A percentile compares a stretch with the other conserved stretches of the same genome.
Evolutionary conservation across 2,797 vertebrate species (phyloP).

Genomic region (Meda fulgida): DNA sequence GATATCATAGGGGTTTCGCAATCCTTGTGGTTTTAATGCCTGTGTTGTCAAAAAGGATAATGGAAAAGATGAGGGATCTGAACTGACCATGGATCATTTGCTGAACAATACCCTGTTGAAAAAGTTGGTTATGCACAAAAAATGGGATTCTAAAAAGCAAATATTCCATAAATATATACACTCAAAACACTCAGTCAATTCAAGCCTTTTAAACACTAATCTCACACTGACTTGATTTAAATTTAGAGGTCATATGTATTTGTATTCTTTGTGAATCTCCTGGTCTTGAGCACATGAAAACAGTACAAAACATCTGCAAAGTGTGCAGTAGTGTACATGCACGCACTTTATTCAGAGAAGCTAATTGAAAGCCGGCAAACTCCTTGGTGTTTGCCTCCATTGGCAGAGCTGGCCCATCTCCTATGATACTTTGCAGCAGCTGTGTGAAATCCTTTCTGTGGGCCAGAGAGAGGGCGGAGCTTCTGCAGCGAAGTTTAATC

Average conservation of each 20-base stretch:
- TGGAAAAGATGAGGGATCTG: not conserved
- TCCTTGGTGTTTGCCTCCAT: conserved; percentile 93
- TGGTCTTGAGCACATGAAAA: not conserved
- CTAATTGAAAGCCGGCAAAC: conserved; percentile 93
- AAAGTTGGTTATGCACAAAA: not conserved
- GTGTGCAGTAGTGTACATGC: not conserved
- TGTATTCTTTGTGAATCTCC: not conserved
- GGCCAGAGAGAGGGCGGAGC: conserved; percentile 84
- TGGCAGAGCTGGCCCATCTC: conserved; percentile 84
- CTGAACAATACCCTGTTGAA: not conserved
- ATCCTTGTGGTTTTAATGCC: conserved; percentile 94
- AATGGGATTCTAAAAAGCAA: not conserved
- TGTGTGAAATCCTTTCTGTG: conserved; percentile 91
- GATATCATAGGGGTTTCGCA: conserved; percentile 96
- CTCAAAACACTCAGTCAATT: not conserved
- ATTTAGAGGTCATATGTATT: not conserved
- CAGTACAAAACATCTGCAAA: not conserved
- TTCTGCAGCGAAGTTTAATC: conserved; percentile 90
- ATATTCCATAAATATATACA: not conserved
- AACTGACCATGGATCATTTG: not conserved
- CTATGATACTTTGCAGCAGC: conserved; percentile 89
- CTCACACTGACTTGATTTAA: not conserved
- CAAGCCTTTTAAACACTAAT: not conserved
- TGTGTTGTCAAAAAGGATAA: conserved; percentile 57
- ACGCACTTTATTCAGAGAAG: conserved; percentile 89